Evolutionary conservation across 2,797 vertebrate species (phyloP), one percentile per base, ranked within the genome.

Genomic region (Helarctos malayanus): DNA sequence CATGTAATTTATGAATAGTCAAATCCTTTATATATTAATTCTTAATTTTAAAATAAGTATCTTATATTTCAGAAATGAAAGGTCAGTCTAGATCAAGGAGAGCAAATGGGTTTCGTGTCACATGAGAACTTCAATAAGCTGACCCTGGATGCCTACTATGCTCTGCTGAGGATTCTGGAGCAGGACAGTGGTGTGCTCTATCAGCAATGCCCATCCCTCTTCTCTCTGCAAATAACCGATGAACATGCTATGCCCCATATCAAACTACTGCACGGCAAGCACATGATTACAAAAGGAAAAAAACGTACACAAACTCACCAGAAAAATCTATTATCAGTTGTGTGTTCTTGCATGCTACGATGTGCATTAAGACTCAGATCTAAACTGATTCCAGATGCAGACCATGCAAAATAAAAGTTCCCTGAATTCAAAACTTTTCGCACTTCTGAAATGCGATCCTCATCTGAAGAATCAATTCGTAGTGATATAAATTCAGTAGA

Each of bases 401-500:
- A 99, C 99, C 99, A 99, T 0, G 99, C 99, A 84, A 99, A 99
- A 98, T 99, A 99, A 90, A 99, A 99, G 98, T 99, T 99, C 38
- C 99, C 99, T 0, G 99, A 99, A 98, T 99, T 99, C 83, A 99
- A 97, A 96, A 99, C 99, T 97, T 99, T 99, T 94, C 99, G 99
- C 96, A 99, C 99, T 98, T 99, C 99, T 0, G 99, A 98, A 75
- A 99, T 99, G 0, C 99, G 99, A 94, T 99, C 99, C 98, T 99
- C 99, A 8, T 99, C 99, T 2, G 98, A 97, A 2, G 99, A 99
- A 90, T 99, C 99, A 1, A 98, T 99, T 96, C 99, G 99, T 85
- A 99, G 97, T 0, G 99, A 99, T 94, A 99, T 99, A 63, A 99
- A 99, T 59, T 99, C 99, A 0, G 99, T 99, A 97, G 99, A 99